phyloP scores from a whole-genome alignment of 2,113 vertebrate genomes.

The Pollachius pollachius region DNA sequence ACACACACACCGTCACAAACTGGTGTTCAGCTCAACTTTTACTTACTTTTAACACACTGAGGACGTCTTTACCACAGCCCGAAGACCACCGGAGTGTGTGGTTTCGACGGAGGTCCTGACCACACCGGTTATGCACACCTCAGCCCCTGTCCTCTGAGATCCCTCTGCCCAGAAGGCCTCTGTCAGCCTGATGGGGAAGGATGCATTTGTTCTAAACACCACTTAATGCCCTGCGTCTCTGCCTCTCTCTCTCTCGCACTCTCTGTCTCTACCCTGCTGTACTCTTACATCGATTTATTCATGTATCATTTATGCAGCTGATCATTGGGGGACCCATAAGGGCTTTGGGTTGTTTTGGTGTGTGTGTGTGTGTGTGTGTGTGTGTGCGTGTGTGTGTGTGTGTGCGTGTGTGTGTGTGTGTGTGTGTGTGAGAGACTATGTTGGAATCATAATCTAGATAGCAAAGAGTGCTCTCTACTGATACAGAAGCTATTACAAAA shows the following conservation, averaged over 20 bases:
- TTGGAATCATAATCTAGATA: conserved; percentile 14
- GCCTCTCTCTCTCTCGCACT: conserved; percentile 27
- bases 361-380: conserved; percentile 6
- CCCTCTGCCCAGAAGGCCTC: conserved; percentile 20
- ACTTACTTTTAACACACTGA: too few species aligned
- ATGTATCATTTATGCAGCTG: conserved; percentile 69
- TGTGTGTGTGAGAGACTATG: conserved; percentile 17
- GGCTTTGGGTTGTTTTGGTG: conserved; percentile 31
- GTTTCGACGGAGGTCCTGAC: conserved; percentile 25
- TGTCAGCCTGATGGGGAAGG: conserved; percentile 26
- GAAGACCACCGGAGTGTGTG: conserved; percentile 35
- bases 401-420: conserved; percentile 13
- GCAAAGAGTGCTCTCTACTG: too few species aligned
- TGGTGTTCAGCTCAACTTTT: too few species aligned
- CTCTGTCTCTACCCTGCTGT: conserved; percentile 38
- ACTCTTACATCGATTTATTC: conserved; percentile 64
- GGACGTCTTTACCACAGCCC: too few species aligned
- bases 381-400: conserved; percentile 11
- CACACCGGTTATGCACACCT: conserved; percentile 41
- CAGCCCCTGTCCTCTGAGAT: conserved; percentile 22
- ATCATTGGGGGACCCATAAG: conserved; percentile 62
- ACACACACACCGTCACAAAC: too few species aligned
- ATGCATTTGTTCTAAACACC: conserved; percentile 42
- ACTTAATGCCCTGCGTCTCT: conserved; percentile 50
- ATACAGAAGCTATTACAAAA: too few species aligned